phyloP scores from a whole-genome alignment of 2,113 vertebrate species.

The Thamnaconus septentrionalis region DNA sequence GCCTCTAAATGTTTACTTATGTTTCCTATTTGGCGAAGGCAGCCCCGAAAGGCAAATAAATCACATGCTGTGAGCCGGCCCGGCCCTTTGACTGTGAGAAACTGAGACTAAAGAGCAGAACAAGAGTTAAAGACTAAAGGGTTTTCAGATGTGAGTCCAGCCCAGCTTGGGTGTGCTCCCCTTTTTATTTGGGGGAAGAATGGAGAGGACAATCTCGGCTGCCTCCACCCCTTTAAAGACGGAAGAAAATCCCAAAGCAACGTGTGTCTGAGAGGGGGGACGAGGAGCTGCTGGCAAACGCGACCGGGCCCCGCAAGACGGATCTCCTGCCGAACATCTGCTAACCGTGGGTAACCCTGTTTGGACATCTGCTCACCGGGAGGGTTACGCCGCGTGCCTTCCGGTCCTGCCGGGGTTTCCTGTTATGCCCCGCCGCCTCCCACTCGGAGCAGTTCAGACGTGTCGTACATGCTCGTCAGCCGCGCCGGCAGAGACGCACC shows the following conservation, averaged over 20 bases:
- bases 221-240: constrained; percentile 76
- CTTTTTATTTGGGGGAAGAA: constrained; percentile 72
- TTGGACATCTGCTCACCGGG: constrained; percentile 11
- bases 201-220: constrained; percentile 69
- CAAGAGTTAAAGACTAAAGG: constrained; percentile 77
- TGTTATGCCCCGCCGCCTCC: constrained; percentile 71
- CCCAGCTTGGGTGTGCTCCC: constrained; percentile 75
- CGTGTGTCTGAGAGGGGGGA: constrained; percentile 47
- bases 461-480: constrained; percentile 55
- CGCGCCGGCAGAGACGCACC: constrained; percentile 48
- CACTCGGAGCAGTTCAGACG: constrained; percentile 54
- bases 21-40: constrained; percentile 81
- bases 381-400: constrained; percentile 65
- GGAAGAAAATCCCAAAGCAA: constrained; percentile 62
- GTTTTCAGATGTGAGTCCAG: constrained; percentile 79
- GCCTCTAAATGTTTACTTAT: constrained; percentile 79
- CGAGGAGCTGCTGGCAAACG: constrained; percentile 61
- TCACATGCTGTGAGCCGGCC: constrained; percentile 75
- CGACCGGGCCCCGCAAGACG: constrained; percentile 58
- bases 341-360: constrained; percentile 67
- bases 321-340: constrained; percentile 69
- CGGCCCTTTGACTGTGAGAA: constrained; percentile 78
- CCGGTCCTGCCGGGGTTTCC: constrained; percentile 71
- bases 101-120: constrained; percentile 75
- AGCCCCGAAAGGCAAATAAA: constrained; percentile 78